These are phyloP conservation scores for Synergus laeviventris DNA, from an alignment of 2,888 invertebrate species.

Conservation along the genomic window DNA sequence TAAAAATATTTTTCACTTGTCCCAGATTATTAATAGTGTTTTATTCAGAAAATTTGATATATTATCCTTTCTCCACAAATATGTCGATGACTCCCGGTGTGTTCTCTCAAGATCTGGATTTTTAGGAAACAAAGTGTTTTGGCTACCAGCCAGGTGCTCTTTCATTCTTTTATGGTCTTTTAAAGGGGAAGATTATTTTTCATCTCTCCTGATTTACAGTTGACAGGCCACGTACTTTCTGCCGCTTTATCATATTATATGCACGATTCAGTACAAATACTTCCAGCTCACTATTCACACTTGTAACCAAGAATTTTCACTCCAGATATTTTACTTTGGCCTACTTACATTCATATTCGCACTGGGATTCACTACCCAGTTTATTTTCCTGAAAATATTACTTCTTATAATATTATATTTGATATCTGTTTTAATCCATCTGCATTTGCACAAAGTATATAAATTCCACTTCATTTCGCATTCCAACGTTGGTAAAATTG, in stretches of 20 bases:
- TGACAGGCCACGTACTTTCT: constrained; percentile 35
- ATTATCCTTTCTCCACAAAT: constrained; percentile 5
- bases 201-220: constrained; percentile 32
- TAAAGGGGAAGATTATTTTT: constrained; percentile 31
- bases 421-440: neutral
- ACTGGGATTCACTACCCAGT: constrained; percentile 4
- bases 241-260: constrained; percentile 35
- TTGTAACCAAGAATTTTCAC: constrained; percentile 35
- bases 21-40: neutral
- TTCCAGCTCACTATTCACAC: constrained; percentile 34
- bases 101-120: constrained; percentile 19
- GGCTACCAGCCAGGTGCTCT: constrained; percentile 27
- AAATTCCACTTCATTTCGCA: too few relatives aligned
- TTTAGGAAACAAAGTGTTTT: constrained; percentile 30
- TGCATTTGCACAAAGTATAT: too few relatives aligned
- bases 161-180: constrained; percentile 37
- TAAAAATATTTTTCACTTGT: neutral
- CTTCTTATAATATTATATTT: neutral
- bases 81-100: constrained; percentile 12
- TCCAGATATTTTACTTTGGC: constrained; percentile 38
- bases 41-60: neutral
- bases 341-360: constrained; percentile 27
- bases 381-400: neutral
- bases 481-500: too few relatives aligned
- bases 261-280: constrained; percentile 33